Base-by-base conservation (phyloP, 2,797 vertebrate species). In the Garrulus glandarius region DNA sequence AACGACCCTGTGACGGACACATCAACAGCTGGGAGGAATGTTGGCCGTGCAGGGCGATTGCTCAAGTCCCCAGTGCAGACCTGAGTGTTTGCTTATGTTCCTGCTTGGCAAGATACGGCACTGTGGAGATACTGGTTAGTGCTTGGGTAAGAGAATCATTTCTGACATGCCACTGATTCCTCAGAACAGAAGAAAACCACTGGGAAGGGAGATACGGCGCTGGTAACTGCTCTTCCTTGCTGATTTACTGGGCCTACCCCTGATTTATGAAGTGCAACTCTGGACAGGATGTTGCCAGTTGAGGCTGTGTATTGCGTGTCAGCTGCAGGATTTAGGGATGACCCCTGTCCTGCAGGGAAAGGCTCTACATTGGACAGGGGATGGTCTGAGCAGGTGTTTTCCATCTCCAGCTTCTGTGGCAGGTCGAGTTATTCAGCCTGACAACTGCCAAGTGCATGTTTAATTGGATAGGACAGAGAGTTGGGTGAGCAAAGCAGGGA, bases 71-170 rank as follows among this genome's bases (percentile, higher is more conserved):
- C 70, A 87, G 86, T 37, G 91, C 91, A 87, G 86, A 93, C 84
- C 94, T 94, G 76, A 97, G 93, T 95, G 83, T 97, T 96, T 96
- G 85, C 87, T 96, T 90, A 89, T 76, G 87, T 95, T 79, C 85
- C 64, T 84, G 60, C 95, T 95, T 94, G 92, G 92, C 79, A 60
- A 91, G 93, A 91, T 52, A 85, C 5, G 1, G 65, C 53, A 15
- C 46, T n/a, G 88, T 75, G 87, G 76, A 87, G 88, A 88, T 59
- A 55, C 76, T 91, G 85, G 92, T 80, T 77, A 91, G 87, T 41
- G 82, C 88, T 75, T 92, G 92, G 95, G 70, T n/a, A 95, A 63
- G 68, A 87, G 76, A 53, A 72, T 89, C 20, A 47, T 95, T 96
- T 95, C 94, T 86, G 87, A 87, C 81, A 87, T 83, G 86, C 60